Conservation (phyloP, 2,113 vertebrate species). For the Lycocorax pyrrhopterus region DNA sequence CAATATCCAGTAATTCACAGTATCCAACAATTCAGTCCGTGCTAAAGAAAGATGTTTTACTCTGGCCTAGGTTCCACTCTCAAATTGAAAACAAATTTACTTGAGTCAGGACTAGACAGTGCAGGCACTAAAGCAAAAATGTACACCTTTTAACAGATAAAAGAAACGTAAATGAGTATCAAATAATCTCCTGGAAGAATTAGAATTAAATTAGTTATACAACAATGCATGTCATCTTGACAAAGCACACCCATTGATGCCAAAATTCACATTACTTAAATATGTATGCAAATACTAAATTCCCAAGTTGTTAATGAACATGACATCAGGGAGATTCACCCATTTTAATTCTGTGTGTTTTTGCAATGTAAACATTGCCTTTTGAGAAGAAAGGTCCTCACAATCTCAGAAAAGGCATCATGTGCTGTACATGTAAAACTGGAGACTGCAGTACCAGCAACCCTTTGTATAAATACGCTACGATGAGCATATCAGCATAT, state of each 20-base stretch:
- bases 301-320: background rate
- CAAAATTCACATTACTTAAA: background rate
- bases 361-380: background rate
- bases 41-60: background rate
- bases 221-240: background rate
- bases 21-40: background rate
- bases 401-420: background rate
- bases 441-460: background rate
- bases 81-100: background rate
- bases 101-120: background rate
- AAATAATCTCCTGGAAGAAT: background rate
- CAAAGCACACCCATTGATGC: background rate
- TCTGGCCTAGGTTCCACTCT: background rate
- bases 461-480: accelerated
- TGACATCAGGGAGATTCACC: background rate
- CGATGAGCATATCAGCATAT: background rate
- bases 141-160: background rate
- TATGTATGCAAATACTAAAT: background rate
- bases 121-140: background rate
- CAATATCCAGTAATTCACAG: background rate
- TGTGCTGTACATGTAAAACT: background rate
- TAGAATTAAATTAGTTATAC: background rate
- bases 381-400: background rate
- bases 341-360: background rate
- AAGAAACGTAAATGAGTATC: background rate